A percentile compares a stretch with the other conserved stretches of the same genome.
Conservation (phyloP, 2,113 vertebrate genomes). For the Gobio gobio region DNA sequence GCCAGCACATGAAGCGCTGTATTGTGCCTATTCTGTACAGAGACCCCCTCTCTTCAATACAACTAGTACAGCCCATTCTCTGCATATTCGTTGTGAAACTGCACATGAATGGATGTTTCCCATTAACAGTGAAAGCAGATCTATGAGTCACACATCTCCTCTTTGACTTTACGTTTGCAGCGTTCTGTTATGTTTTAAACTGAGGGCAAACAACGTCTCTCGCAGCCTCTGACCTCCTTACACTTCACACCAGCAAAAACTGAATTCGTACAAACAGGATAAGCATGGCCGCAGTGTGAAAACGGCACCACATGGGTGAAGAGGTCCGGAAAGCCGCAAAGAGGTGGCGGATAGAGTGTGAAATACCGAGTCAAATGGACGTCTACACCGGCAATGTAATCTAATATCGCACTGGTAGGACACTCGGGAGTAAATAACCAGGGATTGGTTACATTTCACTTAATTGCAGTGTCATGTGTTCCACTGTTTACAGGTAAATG, state of each 20-base stretch:
- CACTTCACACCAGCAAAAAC: constrained; percentile 36
- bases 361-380: background rate
- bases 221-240: background rate
- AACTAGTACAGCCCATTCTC: background rate
- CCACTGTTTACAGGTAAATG: constrained; percentile 33
- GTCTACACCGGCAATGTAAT: constrained; percentile 29
- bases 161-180: constrained; percentile 3
- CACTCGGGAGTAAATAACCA: constrained; percentile 33
- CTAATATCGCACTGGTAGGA: constrained; percentile 32
- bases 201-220: constrained; percentile 7
- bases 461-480: constrained; percentile 40
- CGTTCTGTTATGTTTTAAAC: constrained; percentile 21
- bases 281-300: constrained; percentile 36
- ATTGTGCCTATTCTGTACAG: constrained; percentile 54
- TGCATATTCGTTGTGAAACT: constrained; percentile 24
- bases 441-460: constrained; percentile 44
- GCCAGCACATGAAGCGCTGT: constrained; percentile 51
- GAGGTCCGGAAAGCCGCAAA: constrained; percentile 45
- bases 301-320: constrained; percentile 13
- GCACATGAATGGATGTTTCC: constrained; percentile 46
- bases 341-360: constrained; percentile 20
- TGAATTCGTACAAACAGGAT: constrained; percentile 42
- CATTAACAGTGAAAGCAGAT: constrained; percentile 48
- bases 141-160: constrained; percentile 26
- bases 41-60: constrained; percentile 36